Percentiles rank a stretch among this genome's conserved stretches.
Conservation (phyloP, 2,888 invertebrate species). For the Phanerotoma sp. region DNA sequence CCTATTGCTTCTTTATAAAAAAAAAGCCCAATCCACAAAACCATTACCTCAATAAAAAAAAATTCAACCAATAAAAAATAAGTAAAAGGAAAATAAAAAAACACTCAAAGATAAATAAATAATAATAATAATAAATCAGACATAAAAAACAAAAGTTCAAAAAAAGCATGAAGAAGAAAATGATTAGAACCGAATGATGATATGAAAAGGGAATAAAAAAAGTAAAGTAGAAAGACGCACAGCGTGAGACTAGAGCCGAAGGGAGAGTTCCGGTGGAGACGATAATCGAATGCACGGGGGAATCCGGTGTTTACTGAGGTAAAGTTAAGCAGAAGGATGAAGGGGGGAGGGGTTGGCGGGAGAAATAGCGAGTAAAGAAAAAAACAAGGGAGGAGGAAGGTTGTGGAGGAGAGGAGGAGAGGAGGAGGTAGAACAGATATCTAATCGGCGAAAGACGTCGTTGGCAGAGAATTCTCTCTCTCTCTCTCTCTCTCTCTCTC, state of each 20-base stretch:
- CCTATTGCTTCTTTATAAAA: too few species aligned
- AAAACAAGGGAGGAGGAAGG: conserved; percentile 49
- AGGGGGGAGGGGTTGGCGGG: background rate
- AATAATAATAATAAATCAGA: too few species aligned
- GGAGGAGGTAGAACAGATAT: conserved; percentile 45
- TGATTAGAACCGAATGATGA: background rate
- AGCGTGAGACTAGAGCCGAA: conserved; percentile 1
- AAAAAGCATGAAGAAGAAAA: background rate
- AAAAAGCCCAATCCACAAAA: too few species aligned
- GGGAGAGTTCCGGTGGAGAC: conserved; percentile 11
- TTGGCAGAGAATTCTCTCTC: background rate
- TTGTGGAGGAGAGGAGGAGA: background rate
- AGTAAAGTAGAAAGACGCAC: conserved; percentile 1
- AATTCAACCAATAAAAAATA: too few species aligned
- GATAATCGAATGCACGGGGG: conserved; percentile 27
- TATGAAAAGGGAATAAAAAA: background rate
- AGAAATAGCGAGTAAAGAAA: conserved; percentile 24
- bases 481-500: too few species aligned
- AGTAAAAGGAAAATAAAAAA: too few species aligned
- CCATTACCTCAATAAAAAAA: too few species aligned
- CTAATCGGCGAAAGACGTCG: conserved; percentile 45
- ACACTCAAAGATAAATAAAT: too few species aligned
- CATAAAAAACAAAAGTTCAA: too few species aligned
- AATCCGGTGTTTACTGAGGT: conserved; percentile 35
- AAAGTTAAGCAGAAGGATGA: too few species aligned